A percentile compares a stretch with the other conserved stretches of the same genome.
Conservation (phyloP, 1,140 invertebrate species). For the Eupristina koningsbergeri region DNA sequence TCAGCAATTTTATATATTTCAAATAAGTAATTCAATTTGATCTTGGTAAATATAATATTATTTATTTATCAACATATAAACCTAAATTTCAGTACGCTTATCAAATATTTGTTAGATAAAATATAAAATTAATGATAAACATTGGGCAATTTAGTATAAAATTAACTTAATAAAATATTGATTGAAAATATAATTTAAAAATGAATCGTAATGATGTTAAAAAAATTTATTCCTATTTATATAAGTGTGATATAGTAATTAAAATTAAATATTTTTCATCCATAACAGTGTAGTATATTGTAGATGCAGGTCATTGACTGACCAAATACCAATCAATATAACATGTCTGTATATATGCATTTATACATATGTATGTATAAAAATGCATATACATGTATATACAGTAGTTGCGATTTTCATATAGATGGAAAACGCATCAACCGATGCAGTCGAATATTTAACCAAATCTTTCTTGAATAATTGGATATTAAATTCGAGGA, state of each 20-base stretch:
- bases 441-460: conserved; percentile 6
- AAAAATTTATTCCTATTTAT: background rate
- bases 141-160: background rate
- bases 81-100: background rate
- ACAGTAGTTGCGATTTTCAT: too few relatives aligned
- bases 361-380: background rate
- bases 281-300: background rate
- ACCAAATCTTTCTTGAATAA: conserved; percentile 8
- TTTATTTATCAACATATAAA: background rate
- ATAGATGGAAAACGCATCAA: too few relatives aligned
- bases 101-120: background rate
- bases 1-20: background rate
- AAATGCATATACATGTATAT: conserved; percentile 26
- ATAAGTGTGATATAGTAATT: background rate
- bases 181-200: background rate
- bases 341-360: background rate
- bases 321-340: conserved; percentile 37
- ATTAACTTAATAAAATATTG: background rate
- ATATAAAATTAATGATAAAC: background rate
- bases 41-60: background rate
- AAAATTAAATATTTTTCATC: background rate
- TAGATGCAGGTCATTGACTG: conserved; percentile 40
- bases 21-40: background rate
- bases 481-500: background rate
- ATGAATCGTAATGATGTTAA: background rate